Conservation (phyloP, 2,888 invertebrate species). For the Caenorhabditis sp. region DNA sequence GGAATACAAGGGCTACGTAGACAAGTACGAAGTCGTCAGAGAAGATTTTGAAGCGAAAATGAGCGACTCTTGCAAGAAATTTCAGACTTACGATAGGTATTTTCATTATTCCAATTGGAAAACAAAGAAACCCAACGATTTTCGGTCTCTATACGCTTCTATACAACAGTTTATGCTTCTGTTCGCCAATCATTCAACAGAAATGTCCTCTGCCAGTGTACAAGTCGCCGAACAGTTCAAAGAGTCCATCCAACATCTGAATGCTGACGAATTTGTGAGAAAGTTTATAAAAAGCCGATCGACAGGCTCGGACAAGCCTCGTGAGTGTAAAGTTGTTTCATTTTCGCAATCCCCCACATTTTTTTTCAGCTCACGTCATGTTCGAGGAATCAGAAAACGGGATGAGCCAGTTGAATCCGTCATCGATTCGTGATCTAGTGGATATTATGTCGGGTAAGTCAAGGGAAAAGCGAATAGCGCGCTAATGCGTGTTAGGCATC, state of each 20-base stretch:
- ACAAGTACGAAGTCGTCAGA: constrained; percentile 93
- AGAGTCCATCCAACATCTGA: constrained; percentile 92
- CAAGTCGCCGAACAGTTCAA: constrained; percentile 91
- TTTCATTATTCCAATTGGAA: not conserved
- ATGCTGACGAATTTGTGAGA: constrained; percentile 93
- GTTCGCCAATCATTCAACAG: constrained; percentile 75
- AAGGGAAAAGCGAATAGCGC: not conserved
- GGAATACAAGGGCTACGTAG: constrained; percentile 93
- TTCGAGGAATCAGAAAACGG: constrained; percentile 62
- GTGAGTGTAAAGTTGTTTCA: constrained; percentile 84
- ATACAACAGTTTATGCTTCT: constrained; percentile 68
- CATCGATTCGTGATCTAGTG: constrained; percentile 42
- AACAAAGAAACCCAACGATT: not conserved
- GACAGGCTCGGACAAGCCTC: constrained; percentile 94
- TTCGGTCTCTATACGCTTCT: constrained; percentile 61
- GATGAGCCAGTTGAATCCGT: constrained; percentile 38
- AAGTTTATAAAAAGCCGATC: constrained; percentile 94
- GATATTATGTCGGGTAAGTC: constrained; percentile 61
- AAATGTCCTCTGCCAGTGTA: constrained; percentile 69
- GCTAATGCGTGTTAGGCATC: constrained; percentile 28
- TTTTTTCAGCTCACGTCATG: constrained; percentile 51
- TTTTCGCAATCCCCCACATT: not conserved
- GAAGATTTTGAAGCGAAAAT: constrained; percentile 97
- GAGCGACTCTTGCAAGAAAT: constrained; percentile 85
- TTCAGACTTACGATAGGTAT: constrained; percentile 74